Base-by-base conservation (phyloP, 2,113 vertebrate species). In the Emberiza fucata region DNA sequence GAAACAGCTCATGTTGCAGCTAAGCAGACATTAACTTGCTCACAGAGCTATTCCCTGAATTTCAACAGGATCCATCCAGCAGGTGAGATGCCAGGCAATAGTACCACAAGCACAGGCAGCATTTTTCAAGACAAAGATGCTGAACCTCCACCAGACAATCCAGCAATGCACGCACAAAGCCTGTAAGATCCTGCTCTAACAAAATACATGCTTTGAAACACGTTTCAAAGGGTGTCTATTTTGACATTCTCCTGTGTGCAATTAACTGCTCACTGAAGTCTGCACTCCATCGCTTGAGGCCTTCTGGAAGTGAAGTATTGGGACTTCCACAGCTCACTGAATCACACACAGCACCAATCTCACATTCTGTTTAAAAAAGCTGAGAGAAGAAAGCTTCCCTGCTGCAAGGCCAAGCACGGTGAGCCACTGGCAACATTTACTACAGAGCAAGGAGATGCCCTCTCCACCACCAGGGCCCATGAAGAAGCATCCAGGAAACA, bases 391-490 rank as follows among this genome's bases (percentile, higher is more conserved):
- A 23, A n/a, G 7, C n/a, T 65, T 54, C 42, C 45, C 28, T 75
- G 39, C 24, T 75, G 53, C 70, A 47, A 59, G 35, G 56, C 70
- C 89, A 86, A 63, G 54, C 20, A 25, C 4, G 82, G 27, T 59
- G 47, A 68, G 25, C 39, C 54, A n/a, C 51, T 11, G 31, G 24
- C 40, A 48, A 18, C 25, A 40, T 14, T 24, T 15, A 17, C 22
- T 27, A 14, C 51, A 22, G 0, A 11, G 29, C 51, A 82, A 48
- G 60, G 64, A 57, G 27, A 64, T 31, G 3, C 22, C 33, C 33
- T 61, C 24, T 7, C 45, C 60, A 73, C 47, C 13, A 11, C 45
- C 19, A 53, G 17, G 14, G 56, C 14, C 7, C 0, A 0, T 7
- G 24, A 71, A 91, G 48, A 11, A 63, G 37, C 5, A 24, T 15